Evolutionary conservation across 2,797 vertebrate species (phyloP), one percentile per base, ranked within the genome.

Genomic region (Gouania willdenowi): DNA sequence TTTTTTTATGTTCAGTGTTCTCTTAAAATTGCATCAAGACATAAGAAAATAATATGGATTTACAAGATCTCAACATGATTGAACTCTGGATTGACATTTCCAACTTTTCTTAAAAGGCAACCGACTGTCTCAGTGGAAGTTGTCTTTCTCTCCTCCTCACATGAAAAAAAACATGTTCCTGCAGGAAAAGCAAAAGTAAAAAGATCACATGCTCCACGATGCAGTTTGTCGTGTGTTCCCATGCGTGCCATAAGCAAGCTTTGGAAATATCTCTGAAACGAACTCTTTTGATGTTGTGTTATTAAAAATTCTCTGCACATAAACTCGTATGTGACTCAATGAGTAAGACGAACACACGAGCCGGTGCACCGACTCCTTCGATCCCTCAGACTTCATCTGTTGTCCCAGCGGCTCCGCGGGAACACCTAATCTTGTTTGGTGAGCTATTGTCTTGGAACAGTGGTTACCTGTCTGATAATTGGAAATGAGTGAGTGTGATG

Each of bases 391-490:
- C 79, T 75, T 77, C 67, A 67, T 82, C 66, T 71, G 70, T 52
- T 64, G 68, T 75, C 56, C 63, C 69, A 28, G 21, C 2, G 51
- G 53, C 45, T 55, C 67, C 74, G 58, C 64, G 70, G 75, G 71
- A 83, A 77, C 70, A 60, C 68, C 51, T 80, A 75, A 84, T 86
- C 79, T 75, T 63, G 68, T 82, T 78, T 66, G 57, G 52, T 43
- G 67, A 75, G 73, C 62, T 68, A 67, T 81, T 79, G 68, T 81
- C 60, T 77, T 26, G 60, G 64, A 75, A 64, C 57, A 31, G 50
- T 59, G 50, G 69, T 67, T 69, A 74, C 72, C 78, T 70, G 66
- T 69, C 74, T 38, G 45, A 57, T 79, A 77, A 85, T 82, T 82
- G 74, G 70, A 79, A 85, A 77, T 75, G 77, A 81, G 77, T 50